Evolutionary conservation across 2,113 vertebrate species (phyloP).

Genomic region (Malaclemys terrapin): DNA sequence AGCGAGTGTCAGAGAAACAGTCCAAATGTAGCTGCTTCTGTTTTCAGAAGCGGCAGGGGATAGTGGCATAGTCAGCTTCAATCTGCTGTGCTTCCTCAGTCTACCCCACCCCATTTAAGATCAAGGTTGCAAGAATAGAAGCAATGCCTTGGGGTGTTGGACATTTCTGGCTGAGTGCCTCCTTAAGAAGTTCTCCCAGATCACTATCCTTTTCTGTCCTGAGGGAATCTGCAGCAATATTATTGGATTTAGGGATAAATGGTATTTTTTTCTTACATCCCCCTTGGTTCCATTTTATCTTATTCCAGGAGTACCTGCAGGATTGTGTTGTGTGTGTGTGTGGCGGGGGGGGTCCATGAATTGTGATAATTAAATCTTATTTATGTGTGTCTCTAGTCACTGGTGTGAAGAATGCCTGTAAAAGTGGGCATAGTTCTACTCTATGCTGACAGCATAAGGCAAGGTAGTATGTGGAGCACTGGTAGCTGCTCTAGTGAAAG

Average conservation of each 20-base stretch:
- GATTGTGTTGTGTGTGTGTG: no score
- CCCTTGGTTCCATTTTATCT: not conserved
- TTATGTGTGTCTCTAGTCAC: not conserved
- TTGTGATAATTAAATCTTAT: not conserved
- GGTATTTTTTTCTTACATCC: not conserved
- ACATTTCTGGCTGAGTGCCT: not conserved
- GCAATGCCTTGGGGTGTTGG: accelerated
- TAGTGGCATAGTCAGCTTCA: not conserved
- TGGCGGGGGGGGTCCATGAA: accelerated
- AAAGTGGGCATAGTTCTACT: accelerated
- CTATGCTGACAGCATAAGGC: no score
- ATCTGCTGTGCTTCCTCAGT: no score
- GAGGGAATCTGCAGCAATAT: not conserved
- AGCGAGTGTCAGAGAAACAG: not conserved
- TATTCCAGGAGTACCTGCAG: no score
- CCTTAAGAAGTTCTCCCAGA: not conserved
- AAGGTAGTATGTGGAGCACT: accelerated
- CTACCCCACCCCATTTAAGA: not conserved
- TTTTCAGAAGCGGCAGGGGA: not conserved
- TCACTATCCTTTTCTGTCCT: not conserved
- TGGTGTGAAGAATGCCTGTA: not conserved
- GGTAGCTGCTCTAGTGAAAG: no score
- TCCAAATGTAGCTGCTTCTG: not conserved
- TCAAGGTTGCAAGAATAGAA: not conserved
- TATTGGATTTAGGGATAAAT: accelerated